Conservation (phyloP, 2,888 invertebrate genomes). For the Chrysopilus asiliformis region DNA sequence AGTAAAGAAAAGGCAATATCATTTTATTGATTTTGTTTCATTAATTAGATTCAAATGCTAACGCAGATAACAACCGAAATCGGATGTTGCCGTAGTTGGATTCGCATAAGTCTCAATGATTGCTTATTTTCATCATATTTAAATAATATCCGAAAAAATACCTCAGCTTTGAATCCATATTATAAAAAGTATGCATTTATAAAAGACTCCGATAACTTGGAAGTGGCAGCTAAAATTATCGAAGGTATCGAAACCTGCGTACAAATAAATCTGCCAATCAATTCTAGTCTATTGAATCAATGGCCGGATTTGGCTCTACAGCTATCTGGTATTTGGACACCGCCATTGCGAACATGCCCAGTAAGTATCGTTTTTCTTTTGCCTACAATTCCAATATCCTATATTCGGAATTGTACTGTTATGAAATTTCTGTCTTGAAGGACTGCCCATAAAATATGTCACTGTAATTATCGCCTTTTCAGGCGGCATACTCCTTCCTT, state of each 20-base stretch:
- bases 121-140: constrained; percentile 77
- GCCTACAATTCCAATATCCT: too few species aligned
- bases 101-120: constrained; percentile 78
- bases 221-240: constrained; percentile 60
- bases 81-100: constrained; percentile 85
- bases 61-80: constrained; percentile 78
- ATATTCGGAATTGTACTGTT: too few species aligned
- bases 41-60: constrained; percentile 50
- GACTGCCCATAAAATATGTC: too few species aligned
- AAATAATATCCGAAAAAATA: constrained; percentile 63
- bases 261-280: constrained; percentile 61
- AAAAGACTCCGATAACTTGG: constrained; percentile 66
- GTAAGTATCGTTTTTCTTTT: too few species aligned
- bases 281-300: constrained; percentile 74
- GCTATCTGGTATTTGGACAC: constrained; percentile 74
- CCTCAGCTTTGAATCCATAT: constrained; percentile 63
- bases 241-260: constrained; percentile 63
- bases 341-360: constrained; percentile 62
- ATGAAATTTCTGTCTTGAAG: too few species aligned
- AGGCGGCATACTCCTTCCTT: too few species aligned
- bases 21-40: constrained; percentile 1
- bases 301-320: constrained; percentile 78
- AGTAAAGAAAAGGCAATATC: too few species aligned
- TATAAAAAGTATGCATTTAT: constrained; percentile 73
- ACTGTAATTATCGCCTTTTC: too few species aligned